Evolutionary conservation across 1,140 invertebrate genomes (phyloP).

Genomic region (Platorchestia sp.): DNA sequence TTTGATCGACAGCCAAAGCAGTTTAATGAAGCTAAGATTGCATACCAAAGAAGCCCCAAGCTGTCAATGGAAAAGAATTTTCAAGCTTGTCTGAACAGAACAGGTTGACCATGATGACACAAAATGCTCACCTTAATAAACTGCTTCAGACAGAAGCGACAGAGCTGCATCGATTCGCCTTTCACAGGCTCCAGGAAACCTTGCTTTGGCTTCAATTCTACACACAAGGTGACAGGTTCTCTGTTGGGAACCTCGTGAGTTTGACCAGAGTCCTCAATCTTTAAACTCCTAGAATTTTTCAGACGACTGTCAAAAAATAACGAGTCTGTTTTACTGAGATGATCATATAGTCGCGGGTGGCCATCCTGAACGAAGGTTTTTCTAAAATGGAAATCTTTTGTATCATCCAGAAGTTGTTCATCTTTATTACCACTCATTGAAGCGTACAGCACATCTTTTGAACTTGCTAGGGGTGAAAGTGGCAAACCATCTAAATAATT

Average conservation of each 20-base stretch:
- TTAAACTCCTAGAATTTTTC: background rate
- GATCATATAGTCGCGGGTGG: background rate
- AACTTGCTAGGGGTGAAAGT: background rate
- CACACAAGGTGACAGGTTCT: background rate
- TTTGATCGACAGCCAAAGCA: too few species aligned
- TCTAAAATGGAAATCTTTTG: background rate
- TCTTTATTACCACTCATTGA: too few species aligned
- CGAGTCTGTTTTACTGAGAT: background rate
- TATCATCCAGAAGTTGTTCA: background rate
- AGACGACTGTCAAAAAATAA: background rate
- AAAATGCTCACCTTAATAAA: conserved; percentile 10
- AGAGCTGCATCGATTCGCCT: background rate
- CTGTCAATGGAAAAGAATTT: background rate
- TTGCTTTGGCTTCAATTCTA: conserved; percentile 30
- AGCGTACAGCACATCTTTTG: background rate
- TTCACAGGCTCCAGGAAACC: conserved; percentile 20
- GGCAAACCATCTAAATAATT: background rate
- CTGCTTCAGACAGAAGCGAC: conserved; percentile 42
- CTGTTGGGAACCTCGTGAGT: background rate
- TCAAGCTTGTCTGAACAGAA: background rate
- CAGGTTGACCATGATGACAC: background rate
- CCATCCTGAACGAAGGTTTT: background rate
- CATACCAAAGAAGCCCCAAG: too few species aligned
- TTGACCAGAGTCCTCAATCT: background rate
- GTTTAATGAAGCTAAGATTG: too few species aligned